Evolutionary conservation across 2,888 invertebrate genomes (phyloP), one percentile per base, ranked within the genome.

Genomic region (Agrilus biguttatus): DNA sequence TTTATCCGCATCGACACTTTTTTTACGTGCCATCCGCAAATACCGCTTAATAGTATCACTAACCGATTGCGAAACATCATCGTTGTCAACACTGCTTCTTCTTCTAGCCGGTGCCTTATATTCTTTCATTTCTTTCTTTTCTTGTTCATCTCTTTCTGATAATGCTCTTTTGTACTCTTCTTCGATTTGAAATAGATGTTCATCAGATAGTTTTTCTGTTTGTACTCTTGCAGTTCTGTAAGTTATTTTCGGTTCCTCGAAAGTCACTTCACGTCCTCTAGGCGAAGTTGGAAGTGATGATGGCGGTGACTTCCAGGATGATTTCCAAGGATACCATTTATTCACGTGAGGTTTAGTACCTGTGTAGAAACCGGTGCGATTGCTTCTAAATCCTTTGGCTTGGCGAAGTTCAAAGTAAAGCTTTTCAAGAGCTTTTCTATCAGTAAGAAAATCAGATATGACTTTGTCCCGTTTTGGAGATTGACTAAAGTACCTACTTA

Each of bases 1-100:
- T 59, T 84, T 84, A 51, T 84, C 83, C 2, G 80, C 77, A 61
- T 88, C 87, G 8, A 83, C 78, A 56, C 85, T 86, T 58, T 89
- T 89, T 60, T 89, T 89, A 33, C 89, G 73, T 7, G 87, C 88
- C 88, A 89, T 89, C 44, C 85, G 71, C 40, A 89, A 65, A 62
- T 89, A 89, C 8, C 88, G 71, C 63, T 88, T 88, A 47, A 89
- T 86, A 0, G 86, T 88, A 57, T 88, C 86, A 58, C 86, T 83
- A 21, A 89, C 88, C 1, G 87, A 88, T 47, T 87, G 87, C 0
- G 86, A 86, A 1, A 87, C 79, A 57, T 87, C 87, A 55, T 86
- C 86, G 60, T 86, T 81, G 57, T 86, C 86, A 12, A 86, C 80
- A 59, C 85, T 84, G 53, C 83, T 83, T 53, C 82, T 76, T 37